Base-by-base conservation (phyloP, 2,888 invertebrate genomes). In the Drosophila anomalata region DNA sequence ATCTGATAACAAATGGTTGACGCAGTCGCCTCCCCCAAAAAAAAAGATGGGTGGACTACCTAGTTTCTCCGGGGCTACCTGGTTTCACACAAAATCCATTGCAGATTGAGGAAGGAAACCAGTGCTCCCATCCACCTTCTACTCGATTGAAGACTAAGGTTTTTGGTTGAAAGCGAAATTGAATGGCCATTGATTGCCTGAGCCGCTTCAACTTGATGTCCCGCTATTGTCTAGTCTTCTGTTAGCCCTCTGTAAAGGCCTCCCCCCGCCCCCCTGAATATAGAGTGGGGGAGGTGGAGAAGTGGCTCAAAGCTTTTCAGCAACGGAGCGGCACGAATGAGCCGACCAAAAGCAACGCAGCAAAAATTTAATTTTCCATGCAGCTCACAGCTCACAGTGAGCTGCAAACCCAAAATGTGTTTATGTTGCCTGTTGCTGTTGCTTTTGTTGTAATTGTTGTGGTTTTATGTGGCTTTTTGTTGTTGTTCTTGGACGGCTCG, bases 301-400 rank as follows among this genome's bases (percentile, higher is more conserved):
- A n/a, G 36, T 36, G 60, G 17, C 33, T 7, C 11, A n/a, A 9
- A 60, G 75, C 41, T 44, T 17, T 36, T 2, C 17, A 7, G 11
- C n/a, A 17, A 52, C 41, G 29, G 29, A 29, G 29, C 29, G 29
- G 29, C 20, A 12, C 58, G 46, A 76, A 70, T 50, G 61, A 76
- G 66, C 42, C 44, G 67, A 58, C 55, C 73, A 66, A 77, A 76
- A 55, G 71, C 57, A 83, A 83, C 56, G 77, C 69, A 72, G 53
- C 53, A 62, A 75, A 76, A 74, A 69, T 52, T 71, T 55, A 70
- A 88, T 85, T 88, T 88, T 80, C 84, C 75, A 85, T 88, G 88
- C 84, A 84, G 75, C 88, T 80, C 84, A 86, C 76, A 86, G 66
- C 71, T 33, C 36, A 36, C n/a, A 70, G 72, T 77, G 48, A 47